Percentiles rank a stretch among this genome's conserved stretches.
Evolutionary conservation across 2,113 vertebrate species (phyloP).

Genomic region (Crocuta crocuta): DNA sequence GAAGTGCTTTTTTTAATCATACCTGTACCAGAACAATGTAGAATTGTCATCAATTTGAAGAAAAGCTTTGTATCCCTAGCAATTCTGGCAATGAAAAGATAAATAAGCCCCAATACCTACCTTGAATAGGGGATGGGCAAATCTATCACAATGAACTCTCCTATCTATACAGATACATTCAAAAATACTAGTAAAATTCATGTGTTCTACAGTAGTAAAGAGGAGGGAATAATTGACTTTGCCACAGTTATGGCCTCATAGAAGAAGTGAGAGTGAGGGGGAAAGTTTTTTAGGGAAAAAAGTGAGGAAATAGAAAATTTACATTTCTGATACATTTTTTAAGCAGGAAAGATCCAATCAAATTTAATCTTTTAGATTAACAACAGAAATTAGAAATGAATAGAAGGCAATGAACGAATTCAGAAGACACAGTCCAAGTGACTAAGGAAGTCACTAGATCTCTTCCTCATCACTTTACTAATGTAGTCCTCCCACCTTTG

Average conservation of each 20-base stretch:
- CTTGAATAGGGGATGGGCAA: background rate
- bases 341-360: background rate
- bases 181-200: background rate
- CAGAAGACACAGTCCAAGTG: background rate
- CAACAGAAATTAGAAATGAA: background rate
- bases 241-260: background rate
- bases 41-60: background rate
- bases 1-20: background rate
- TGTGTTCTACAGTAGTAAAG: background rate
- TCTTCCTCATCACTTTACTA: background rate
- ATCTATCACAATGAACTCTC: background rate
- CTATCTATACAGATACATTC: background rate
- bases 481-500: background rate
- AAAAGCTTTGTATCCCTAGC: background rate
- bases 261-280: background rate
- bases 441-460: background rate
- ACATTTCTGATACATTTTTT: background rate
- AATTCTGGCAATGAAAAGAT: background rate
- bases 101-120: background rate
- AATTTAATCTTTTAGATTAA: background rate
- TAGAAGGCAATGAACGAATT: background rate
- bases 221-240: background rate
- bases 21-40: background rate
- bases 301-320: background rate
- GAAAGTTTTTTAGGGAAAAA: background rate